Conservation (phyloP, 2,797 vertebrate species). For the Okamejei kenojei region DNA sequence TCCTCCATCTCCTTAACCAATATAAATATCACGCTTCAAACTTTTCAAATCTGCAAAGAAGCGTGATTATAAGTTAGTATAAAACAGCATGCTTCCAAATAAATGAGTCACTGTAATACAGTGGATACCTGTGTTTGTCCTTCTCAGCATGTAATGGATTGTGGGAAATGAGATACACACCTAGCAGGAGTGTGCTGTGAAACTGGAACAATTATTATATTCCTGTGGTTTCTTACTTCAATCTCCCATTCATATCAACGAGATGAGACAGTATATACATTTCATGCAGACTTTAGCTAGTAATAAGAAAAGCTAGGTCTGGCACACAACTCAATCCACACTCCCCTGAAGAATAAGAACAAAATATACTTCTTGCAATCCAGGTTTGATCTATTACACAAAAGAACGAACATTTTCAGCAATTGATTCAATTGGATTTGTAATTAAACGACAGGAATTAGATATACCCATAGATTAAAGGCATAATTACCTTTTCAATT, state of each 20-base stretch:
- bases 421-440: neutral
- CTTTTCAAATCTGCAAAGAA: conserved; percentile 4
- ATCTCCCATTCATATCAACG: neutral
- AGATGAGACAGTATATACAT: neutral
- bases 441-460: neutral
- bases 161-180: neutral
- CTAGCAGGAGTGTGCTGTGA: neutral
- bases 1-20: neutral
- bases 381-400: neutral
- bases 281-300: neutral
- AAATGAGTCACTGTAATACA: neutral
- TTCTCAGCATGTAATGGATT: conserved; percentile 23
- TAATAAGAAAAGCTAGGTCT: neutral
- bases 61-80: neutral
- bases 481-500: neutral
- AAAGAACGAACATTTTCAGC: neutral
- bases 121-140: conserved; percentile 1
- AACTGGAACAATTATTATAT: conserved; percentile 15
- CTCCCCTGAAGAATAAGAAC: neutral
- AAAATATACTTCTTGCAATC: neutral
- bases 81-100: conserved; percentile 26
- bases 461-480: neutral
- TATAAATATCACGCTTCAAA: neutral
- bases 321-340: neutral
- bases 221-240: neutral